Conservation (phyloP, 2,797 vertebrate genomes). For the Tangara arthus region DNA sequence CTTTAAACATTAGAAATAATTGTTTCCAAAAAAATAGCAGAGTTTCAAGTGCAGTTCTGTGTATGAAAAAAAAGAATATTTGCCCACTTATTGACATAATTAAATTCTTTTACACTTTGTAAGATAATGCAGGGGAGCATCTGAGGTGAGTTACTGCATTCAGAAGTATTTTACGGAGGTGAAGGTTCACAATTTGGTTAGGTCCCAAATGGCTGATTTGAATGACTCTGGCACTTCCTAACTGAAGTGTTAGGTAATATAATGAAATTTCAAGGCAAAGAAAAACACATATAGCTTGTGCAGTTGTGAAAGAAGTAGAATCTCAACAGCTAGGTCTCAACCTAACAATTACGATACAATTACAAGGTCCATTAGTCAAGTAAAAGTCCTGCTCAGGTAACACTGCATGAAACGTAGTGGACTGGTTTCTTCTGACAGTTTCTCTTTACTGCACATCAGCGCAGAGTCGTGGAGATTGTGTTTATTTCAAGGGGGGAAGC, state of each 20-base stretch:
- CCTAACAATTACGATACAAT: not conserved
- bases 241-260: not conserved
- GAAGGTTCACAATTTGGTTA: not conserved
- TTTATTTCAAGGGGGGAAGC: not conserved
- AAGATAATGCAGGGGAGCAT: not conserved
- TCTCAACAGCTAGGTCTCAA: not conserved
- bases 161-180: not conserved
- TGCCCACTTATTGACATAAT: not conserved
- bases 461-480: not conserved
- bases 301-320: slow-evolving; percentile 15
- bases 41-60: not conserved
- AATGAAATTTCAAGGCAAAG: slow-evolving; percentile 37
- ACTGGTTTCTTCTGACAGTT: not conserved
- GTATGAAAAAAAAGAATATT: not conserved
- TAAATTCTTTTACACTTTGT: not conserved
- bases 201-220: not conserved
- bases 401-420: not conserved
- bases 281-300: not conserved
- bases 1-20: slow-evolving; percentile 22
- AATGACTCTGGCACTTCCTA: not conserved
- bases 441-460: not conserved
- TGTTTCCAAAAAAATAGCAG: not conserved
- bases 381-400: not conserved
- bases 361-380: not conserved
- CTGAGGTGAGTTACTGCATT: not conserved